phyloP scores from a whole-genome alignment of 1,140 invertebrate genomes.

The Triops cancriformis region DNA sequence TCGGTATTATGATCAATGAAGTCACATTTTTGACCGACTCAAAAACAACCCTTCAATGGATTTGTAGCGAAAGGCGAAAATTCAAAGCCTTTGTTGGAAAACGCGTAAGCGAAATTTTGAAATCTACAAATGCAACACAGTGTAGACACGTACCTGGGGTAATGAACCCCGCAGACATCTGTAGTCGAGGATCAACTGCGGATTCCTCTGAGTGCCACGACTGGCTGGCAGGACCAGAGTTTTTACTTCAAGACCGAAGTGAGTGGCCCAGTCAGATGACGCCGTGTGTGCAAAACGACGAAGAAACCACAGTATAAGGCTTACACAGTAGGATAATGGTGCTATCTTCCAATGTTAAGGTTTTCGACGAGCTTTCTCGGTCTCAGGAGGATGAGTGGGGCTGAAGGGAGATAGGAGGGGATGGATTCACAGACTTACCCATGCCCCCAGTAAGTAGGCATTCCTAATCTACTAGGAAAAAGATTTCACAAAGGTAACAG shows the following conservation, averaged over 20 bases:
- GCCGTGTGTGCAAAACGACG: background rate
- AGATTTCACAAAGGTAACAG: too few relatives aligned
- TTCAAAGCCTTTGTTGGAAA: slow-evolving; percentile 33
- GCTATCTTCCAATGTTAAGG: too few relatives aligned
- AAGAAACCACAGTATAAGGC: too few relatives aligned
- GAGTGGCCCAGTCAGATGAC: slow-evolving; percentile 19
- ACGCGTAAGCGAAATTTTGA: slow-evolving; percentile 39
- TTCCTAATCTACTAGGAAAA: too few relatives aligned
- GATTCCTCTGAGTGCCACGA: background rate
- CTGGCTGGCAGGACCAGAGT: slow-evolving; percentile 30
- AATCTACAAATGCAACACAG: slow-evolving; percentile 27
- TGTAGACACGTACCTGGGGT: slow-evolving; percentile 44
- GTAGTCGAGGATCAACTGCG: slow-evolving; percentile 36
- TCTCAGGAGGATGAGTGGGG: too few relatives aligned
- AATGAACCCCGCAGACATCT: slow-evolving; percentile 43
- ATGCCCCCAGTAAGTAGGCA: too few relatives aligned
- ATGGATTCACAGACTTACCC: too few relatives aligned
- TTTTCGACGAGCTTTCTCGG: too few relatives aligned
- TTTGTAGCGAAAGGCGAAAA: background rate
- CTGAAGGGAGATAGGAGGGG: too few relatives aligned
- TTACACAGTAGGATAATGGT: too few relatives aligned
- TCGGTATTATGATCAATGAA: slow-evolving; percentile 18
- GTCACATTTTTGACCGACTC: slow-evolving; percentile 31
- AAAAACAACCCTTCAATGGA: slow-evolving; percentile 23
- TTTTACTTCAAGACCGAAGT: background rate